Conservation (phyloP, 1,140 invertebrate genomes). For the Caerostris darwini region DNA sequence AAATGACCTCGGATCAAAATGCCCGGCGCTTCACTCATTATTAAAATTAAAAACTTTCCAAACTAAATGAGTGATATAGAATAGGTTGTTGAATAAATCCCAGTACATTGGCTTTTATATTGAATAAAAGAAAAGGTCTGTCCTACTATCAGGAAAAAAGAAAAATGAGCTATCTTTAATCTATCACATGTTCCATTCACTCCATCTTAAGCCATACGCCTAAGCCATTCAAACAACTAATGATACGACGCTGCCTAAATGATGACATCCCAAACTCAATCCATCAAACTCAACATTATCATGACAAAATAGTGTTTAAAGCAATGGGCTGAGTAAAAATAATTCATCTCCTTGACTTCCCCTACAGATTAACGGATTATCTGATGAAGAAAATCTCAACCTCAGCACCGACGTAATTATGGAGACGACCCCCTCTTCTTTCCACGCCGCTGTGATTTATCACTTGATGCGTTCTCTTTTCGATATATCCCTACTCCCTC, state of each 20-base stretch:
- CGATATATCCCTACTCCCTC: conserved; percentile 48
- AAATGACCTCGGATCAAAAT: too few relatives aligned
- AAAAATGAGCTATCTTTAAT: too few relatives aligned
- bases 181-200: too few relatives aligned
- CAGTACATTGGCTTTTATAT: too few relatives aligned
- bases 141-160: too few relatives aligned
- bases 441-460: conserved; percentile 66
- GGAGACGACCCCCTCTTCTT: conserved; percentile 4
- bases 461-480: conserved; percentile 71
- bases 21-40: too few relatives aligned
- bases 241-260: background rate
- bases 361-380: background rate
- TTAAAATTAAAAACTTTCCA: too few relatives aligned
- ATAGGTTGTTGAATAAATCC: too few relatives aligned
- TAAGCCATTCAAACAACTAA: too few relatives aligned
- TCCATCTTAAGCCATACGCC: too few relatives aligned
- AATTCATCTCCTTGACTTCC: background rate
- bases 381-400: background rate
- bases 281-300: background rate
- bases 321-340: background rate
- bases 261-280: background rate
- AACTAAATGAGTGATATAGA: too few relatives aligned
- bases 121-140: too few relatives aligned
- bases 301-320: background rate
- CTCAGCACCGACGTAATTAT: background rate